Evolutionary conservation across 2,113 vertebrate genomes (phyloP).

Genomic region (Syngnathus scovelli): DNA sequence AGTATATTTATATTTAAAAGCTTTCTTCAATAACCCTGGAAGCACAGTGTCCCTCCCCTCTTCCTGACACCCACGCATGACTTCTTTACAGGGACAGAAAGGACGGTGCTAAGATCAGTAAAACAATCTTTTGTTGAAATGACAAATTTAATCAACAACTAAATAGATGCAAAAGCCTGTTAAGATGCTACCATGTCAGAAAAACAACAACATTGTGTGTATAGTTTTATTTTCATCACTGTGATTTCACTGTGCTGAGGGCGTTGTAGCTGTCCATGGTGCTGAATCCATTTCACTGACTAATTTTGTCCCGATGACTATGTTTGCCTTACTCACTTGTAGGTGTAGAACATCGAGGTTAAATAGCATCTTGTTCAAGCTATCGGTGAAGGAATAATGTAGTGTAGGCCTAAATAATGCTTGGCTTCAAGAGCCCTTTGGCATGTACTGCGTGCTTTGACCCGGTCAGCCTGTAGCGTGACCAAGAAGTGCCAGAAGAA

Average conservation of each 20-base stretch:
- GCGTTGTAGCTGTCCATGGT: constrained; percentile 37
- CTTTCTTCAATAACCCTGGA: constrained; percentile 64
- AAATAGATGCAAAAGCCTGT: too few relatives aligned
- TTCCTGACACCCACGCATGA: constrained; percentile 39
- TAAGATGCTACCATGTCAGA: too few relatives aligned
- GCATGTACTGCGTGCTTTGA: constrained; percentile 36
- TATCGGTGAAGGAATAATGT: neutral
- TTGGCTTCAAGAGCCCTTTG: constrained; percentile 27
- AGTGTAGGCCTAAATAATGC: neutral
- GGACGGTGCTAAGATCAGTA: constrained; percentile 9
- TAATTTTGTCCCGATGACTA: neutral
- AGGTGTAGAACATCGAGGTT: neutral
- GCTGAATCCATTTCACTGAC: constrained; percentile 24
- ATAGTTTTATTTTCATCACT: neutral
- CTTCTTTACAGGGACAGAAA: constrained; percentile 30
- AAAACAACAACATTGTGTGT: too few relatives aligned
- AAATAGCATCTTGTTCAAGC: neutral
- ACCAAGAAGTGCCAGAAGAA: constrained; percentile 30
- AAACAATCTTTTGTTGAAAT: neutral
- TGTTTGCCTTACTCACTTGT: neutral
- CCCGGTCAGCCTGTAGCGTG: constrained; percentile 38
- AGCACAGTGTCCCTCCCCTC: constrained; percentile 43
- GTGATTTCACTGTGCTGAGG: neutral
- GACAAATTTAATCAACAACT: neutral
- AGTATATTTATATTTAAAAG: constrained; percentile 71